Evolutionary conservation across 2,113 vertebrate genomes (phyloP).

Genomic region (Semnornis frantzii): DNA sequence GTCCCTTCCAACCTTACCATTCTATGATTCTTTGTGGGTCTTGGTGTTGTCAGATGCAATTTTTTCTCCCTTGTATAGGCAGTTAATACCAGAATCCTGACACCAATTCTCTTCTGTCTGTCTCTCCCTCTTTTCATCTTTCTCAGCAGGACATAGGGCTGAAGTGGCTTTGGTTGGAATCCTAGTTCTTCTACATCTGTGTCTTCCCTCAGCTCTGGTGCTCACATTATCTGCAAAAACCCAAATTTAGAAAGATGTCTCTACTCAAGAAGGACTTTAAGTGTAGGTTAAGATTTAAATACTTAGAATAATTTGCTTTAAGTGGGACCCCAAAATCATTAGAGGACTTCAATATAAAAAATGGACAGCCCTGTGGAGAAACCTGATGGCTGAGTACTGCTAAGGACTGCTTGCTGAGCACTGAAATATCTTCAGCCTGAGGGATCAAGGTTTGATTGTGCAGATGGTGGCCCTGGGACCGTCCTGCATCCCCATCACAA

Average conservation of each 20-base stretch:
- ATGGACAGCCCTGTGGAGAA: not conserved
- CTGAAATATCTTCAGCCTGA: not conserved
- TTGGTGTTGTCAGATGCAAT: not conserved
- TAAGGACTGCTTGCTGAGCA: not conserved
- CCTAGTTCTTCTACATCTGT: not conserved
- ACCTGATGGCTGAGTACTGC: not conserved
- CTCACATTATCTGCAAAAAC: not conserved
- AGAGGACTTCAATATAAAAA: not conserved
- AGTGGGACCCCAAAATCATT: not conserved
- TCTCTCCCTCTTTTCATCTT: not conserved
- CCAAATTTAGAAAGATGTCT: not conserved
- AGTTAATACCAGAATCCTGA: not conserved
- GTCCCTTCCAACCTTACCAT: no score
- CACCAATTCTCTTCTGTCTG: not conserved
- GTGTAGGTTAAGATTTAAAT: not conserved
- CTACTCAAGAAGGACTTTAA: not conserved
- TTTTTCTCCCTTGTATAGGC: not conserved
- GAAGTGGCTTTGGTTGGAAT: not conserved
- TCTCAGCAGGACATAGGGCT: not conserved
- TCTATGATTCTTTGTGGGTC: not conserved
- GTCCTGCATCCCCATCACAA: rapidly evolving
- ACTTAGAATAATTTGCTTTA: not conserved
- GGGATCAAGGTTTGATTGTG: not conserved
- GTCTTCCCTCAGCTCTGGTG: not conserved
- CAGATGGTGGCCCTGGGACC: not conserved